Base-by-base conservation (phyloP, 2,797 vertebrate species). In the Gymnodraco acuticeps region DNA sequence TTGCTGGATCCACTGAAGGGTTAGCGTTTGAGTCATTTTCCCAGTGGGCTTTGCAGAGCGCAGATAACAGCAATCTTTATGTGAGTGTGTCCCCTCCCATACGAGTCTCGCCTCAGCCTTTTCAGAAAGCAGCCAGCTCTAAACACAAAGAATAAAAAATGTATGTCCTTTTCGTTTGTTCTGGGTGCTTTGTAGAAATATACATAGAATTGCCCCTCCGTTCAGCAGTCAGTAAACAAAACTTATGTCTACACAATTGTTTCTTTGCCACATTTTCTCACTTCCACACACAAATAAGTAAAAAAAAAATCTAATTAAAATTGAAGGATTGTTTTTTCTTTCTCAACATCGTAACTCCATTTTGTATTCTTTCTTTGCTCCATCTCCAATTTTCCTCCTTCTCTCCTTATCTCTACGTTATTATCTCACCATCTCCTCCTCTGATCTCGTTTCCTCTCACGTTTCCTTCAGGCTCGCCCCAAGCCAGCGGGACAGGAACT, bases 401-500 rank as follows among this genome's bases (percentile, higher is more conserved):
- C 23, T 14, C 2, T 9, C 47, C 61, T 41, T 0, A 33, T 14
- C 2, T 9, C 47, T 17, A 3, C 19, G 14, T 64, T 45, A 27
- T 53, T 67, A 56, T 54, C 71, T 67, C 73, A 1, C 56, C 61
- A 2, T 64, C 56, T 64, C 53, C 12, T 75, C 64, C 10, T 71
- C 68, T 75, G 50, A 79, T 74, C 78, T 60, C 41, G 51, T 52
- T 66, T 67, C 31, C 56, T 59, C 71, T 38, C 10, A 9, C 71
- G 7, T 46, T 65, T 70, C 82, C 10, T 2, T 16, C 93, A 99
- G 98, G 98, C 68, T 95, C 96, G 1, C 98, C 98, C 73, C 96
- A 96, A 0, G 97, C 98, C 71, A 99, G 97, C 0, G 98, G 98
- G 85, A 99, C 98, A 0, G 98, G 98, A 50, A 99, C 98, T 0